Conservation (phyloP, 2,888 invertebrate species). For the Caenorhabditis angaria region DNA sequence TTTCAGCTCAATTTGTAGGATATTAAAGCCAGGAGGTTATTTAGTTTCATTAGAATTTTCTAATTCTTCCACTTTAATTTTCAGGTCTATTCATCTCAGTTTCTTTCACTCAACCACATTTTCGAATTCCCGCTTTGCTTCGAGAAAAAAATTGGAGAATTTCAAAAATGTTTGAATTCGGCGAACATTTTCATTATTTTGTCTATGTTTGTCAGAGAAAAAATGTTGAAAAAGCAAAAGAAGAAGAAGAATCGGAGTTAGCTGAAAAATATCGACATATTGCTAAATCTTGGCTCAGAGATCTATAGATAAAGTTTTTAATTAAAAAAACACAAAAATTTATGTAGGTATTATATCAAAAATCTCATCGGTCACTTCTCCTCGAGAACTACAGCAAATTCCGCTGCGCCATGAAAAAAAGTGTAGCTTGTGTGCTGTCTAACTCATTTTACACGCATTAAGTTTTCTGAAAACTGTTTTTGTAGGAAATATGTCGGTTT, state of each 20-base stretch:
- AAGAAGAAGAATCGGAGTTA: constrained; percentile 7
- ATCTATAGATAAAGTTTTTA: constrained; percentile 11
- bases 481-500: too few species aligned
- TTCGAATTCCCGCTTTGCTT: constrained; percentile 71
- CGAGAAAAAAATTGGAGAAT: constrained; percentile 53
- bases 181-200: constrained; percentile 61
- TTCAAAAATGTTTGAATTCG: constrained; percentile 52
- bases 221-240: too few species aligned
- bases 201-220: constrained; percentile 58
- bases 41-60: background rate
- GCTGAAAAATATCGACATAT: constrained; percentile 18
- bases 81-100: constrained; percentile 64
- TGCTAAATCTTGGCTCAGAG: constrained; percentile 31
- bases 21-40: constrained; percentile 66
- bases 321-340: too few species aligned
- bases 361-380: too few species aligned
- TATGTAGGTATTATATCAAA: too few species aligned
- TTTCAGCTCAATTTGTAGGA: constrained; percentile 70
- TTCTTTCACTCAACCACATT: constrained; percentile 75
- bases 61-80: background rate
- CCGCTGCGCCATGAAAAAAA: too few species aligned
- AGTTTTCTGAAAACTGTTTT: too few species aligned
- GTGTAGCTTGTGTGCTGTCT: too few species aligned
- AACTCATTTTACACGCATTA: too few species aligned
- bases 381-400: too few species aligned